These are phyloP conservation scores for Monochamus alternatus DNA, from an alignment of 2,888 invertebrate species.

Conservation along the genomic window DNA sequence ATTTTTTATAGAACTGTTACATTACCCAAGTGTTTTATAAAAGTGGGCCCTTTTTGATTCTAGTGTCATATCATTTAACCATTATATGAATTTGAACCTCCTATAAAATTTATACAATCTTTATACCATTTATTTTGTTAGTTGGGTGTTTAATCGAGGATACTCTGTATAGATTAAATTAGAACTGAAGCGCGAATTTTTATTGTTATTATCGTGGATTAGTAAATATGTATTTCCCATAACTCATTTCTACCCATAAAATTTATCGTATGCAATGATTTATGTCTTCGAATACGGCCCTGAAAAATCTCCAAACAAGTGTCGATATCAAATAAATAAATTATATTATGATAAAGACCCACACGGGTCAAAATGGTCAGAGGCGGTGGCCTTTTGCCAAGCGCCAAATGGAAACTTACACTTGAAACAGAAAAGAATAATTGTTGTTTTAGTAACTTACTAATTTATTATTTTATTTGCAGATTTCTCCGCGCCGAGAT, in stretches of 20 bases:
- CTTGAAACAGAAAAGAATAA: conserved; percentile 44
- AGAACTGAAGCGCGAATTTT: too few relatives aligned
- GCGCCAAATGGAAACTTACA: conserved; percentile 48
- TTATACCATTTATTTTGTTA: too few relatives aligned
- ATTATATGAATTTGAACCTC: too few relatives aligned
- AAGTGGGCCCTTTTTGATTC: too few relatives aligned
- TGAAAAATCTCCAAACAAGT: conserved; percentile 2
- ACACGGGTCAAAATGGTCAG: conserved; percentile 28
- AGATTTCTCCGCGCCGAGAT: conserved; percentile 47
- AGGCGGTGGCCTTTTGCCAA: conserved; percentile 47
- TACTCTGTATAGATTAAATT: too few relatives aligned
- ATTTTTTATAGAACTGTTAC: too few relatives aligned
- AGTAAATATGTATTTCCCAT: background rate
- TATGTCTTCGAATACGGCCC: conserved; percentile 6
- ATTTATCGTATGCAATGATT: background rate
- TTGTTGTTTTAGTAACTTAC: conserved; percentile 46
- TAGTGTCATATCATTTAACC: too few relatives aligned
- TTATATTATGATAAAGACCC: conserved; percentile 16
- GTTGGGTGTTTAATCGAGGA: too few relatives aligned
- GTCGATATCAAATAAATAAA: conserved; percentile 19
- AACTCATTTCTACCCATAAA: background rate
- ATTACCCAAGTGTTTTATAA: too few relatives aligned
- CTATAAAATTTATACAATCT: too few relatives aligned
- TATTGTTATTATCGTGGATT: background rate
- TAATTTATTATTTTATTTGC: conserved; percentile 54